phyloP scores from a whole-genome alignment of 2,888 invertebrate species.

The Trachelus tabidus region DNA sequence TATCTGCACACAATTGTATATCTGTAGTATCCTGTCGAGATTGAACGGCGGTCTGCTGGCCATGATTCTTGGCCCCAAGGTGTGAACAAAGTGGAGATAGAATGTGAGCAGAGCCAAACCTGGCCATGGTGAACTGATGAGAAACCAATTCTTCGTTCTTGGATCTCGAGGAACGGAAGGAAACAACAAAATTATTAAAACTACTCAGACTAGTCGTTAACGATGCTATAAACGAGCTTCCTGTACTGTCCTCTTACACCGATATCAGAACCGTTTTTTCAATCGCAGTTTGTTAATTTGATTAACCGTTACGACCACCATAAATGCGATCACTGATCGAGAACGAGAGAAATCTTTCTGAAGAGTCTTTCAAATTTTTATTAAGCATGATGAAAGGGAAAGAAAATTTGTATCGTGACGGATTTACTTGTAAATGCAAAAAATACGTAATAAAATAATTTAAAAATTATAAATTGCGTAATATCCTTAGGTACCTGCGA shows the following conservation, averaged over 20 bases:
- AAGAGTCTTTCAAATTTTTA: not conserved
- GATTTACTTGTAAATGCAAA: not conserved
- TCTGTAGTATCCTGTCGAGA: conserved; percentile 73
- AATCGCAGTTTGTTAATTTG: not conserved
- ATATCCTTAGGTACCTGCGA: conserved; percentile 45
- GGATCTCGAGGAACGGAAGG: conserved; percentile 68
- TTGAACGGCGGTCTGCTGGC: conserved; percentile 73
- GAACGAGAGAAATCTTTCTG: not conserved
- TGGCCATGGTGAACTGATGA: conserved; percentile 76
- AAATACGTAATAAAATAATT: not conserved
- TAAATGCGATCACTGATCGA: not conserved
- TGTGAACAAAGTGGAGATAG: conserved; percentile 78
- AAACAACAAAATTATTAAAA: not conserved
- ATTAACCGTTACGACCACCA: not conserved
- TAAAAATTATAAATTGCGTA: not conserved
- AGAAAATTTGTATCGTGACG: no score
- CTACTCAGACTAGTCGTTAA: not conserved
- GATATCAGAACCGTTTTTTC: not conserved
- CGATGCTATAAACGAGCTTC: not conserved
- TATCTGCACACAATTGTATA: conserved; percentile 79
- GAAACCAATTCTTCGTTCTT: conserved; percentile 74
- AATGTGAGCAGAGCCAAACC: conserved; percentile 68
- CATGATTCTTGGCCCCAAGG: conserved; percentile 81
- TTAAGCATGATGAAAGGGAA: not conserved
- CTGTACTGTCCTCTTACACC: not conserved